These are phyloP conservation scores for Asteroscopus sphinx DNA, from an alignment of 2,888 invertebrate species.

Conservation along the genomic window DNA sequence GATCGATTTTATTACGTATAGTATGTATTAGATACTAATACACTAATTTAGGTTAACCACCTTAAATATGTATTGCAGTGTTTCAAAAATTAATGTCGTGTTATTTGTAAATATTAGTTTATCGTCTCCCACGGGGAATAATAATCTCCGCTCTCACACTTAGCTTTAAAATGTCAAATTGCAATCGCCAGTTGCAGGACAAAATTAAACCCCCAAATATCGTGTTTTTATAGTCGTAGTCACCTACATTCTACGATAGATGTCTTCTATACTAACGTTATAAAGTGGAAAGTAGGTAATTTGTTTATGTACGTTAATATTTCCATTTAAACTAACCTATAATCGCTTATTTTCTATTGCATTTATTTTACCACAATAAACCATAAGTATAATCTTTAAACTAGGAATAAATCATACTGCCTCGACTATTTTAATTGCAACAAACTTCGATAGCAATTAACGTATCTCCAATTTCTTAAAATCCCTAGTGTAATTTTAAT, in stretches of 20 bases:
- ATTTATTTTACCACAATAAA: conserved; percentile 16
- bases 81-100: background rate
- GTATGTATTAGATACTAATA: conserved; percentile 1
- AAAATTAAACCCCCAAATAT: background rate
- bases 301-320: conserved; percentile 8
- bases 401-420: conserved; percentile 30
- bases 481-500: conserved; percentile 51
- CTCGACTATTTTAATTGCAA: conserved; percentile 60
- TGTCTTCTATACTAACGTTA: conserved; percentile 9
- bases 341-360: conserved; percentile 8
- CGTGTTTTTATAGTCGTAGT: conserved; percentile 11
- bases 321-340: conserved; percentile 11
- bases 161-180: background rate
- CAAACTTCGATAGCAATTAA: conserved; percentile 44
- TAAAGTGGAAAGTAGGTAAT: conserved; percentile 21
- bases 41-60: conserved; percentile 10
- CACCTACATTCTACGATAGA: conserved; percentile 12
- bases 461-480: conserved; percentile 43
- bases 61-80: too few relatives aligned
- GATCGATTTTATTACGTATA: conserved; percentile 18
- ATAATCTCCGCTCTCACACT: too few relatives aligned
- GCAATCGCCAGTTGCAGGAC: background rate
- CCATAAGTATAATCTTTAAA: conserved; percentile 12
- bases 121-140: background rate
- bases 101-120: background rate